phyloP scores from a whole-genome alignment of 2,888 invertebrate genomes.

The Plutella xylostella region DNA sequence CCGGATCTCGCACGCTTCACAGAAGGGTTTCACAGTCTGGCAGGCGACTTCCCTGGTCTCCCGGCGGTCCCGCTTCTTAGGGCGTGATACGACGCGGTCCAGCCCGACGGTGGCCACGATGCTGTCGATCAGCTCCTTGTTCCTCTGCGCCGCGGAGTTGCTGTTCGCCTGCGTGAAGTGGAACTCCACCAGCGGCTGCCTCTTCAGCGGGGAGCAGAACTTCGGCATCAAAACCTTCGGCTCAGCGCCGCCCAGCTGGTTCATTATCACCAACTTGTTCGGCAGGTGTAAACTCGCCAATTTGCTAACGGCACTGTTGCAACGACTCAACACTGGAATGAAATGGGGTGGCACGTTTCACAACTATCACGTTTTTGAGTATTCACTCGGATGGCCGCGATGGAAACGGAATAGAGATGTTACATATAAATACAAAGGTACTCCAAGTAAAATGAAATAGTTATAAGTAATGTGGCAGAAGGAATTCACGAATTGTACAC shows the following conservation, averaged over 20 bases:
- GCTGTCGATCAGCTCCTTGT: constrained; percentile 49
- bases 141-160: constrained; percentile 32
- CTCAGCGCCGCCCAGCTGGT: constrained; percentile 29
- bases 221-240: constrained; percentile 34
- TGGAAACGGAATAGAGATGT: no score
- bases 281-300: constrained; percentile 41
- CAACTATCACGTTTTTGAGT: background rate
- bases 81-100: constrained; percentile 35
- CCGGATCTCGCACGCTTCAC: constrained; percentile 53
- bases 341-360: background rate
- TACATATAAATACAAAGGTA: no score
- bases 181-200: constrained; percentile 42
- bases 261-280: constrained; percentile 41
- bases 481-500: no score
- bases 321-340: constrained; percentile 54
- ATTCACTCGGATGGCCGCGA: no score
- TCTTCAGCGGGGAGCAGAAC: constrained; percentile 55
- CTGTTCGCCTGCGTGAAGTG: constrained; percentile 39
- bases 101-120: constrained; percentile 43
- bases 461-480: no score
- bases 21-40: constrained; percentile 46
- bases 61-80: constrained; percentile 36
- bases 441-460: no score
- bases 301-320: constrained; percentile 40
- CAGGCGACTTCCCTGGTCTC: constrained; percentile 46